These are phyloP conservation scores for Eurois occulta DNA, from an alignment of 2,888 invertebrate species.

Conservation along the genomic window DNA sequence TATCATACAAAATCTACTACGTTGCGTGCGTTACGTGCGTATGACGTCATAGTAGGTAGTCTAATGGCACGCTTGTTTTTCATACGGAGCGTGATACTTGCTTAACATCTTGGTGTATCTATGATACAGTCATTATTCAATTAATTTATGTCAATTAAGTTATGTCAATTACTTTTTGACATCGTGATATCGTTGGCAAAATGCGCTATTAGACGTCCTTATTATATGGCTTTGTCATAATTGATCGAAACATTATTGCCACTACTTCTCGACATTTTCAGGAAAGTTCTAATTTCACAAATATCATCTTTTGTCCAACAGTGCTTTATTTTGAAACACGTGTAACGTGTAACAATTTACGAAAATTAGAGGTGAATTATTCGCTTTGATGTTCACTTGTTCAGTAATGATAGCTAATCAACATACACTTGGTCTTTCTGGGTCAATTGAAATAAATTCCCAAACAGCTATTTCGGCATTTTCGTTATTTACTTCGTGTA, in stretches of 20 bases:
- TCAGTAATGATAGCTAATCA: slow-evolving; percentile 15
- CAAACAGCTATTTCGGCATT: not conserved
- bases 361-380: not conserved
- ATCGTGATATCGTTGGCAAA: not conserved
- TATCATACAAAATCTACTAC: no score
- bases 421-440: not conserved
- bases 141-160: no score
- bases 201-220: not conserved
- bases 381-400: slow-evolving; percentile 31
- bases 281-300: not conserved
- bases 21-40: no score
- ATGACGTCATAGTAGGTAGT: no score
- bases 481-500: not conserved
- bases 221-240: not conserved
- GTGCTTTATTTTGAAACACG: slow-evolving; percentile 3
- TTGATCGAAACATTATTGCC: not conserved
- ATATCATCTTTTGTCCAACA: not conserved
- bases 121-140: no score
- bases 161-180: no score
- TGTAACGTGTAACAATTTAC: not conserved
- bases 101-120: no score
- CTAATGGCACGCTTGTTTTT: no score
- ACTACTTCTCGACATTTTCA: not conserved
- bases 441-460: not conserved
- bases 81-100: no score